Evolutionary conservation across 2,888 invertebrate genomes (phyloP), one percentile per base, ranked within the genome.

Genomic region (Sabellastarte sp.): DNA sequence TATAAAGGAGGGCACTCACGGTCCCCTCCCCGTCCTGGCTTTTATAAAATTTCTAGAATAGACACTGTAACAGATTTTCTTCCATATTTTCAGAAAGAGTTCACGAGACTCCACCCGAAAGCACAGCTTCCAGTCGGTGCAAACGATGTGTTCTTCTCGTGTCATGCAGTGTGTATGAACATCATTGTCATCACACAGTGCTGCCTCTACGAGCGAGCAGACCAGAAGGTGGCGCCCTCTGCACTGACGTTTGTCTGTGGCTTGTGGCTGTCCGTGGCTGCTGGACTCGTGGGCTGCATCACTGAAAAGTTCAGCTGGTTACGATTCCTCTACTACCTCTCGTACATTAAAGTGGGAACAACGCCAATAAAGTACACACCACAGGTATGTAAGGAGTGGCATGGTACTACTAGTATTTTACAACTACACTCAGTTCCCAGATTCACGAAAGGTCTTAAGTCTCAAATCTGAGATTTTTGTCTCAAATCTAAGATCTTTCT

Each of bases 301-400:
- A 29, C 30, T 29, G 59, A 65, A 50, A 59, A 65, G 29, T 32
- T 65, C 2, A n/a, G 50, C 15, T 67, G 67, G 93, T 87, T 97
- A 57, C 91, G 92, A 81, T 95, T 94, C 83, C 86, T 97, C 2
- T 93, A 93, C 81, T 90, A 89, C 83, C 93, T 95, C 85, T 95
- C 95, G 69, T 95, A 95, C 80, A 90, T 96, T 60, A 97, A 97
- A 80, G 87, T 97, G 68, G 87, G 89, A 59, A 95, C 96, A 73
- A 96, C 96, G 0, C 87, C 95, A 67, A 93, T 95, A 73, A 97
- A 97, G 87, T 97, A 97, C 82, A 87, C 95, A 64, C 97, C 97
- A 4, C 97, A 97, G 89, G 93, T 93, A 78, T 81, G 80, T 60
- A 24, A 26, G n/a, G n/a, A n/a, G n/a, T n/a, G n/a, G n/a, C n/a